Percentiles rank a stretch among this genome's conserved stretches.
Conservation (phyloP, 2,797 vertebrate species). For the Schizopygopsis malacanthus region DNA sequence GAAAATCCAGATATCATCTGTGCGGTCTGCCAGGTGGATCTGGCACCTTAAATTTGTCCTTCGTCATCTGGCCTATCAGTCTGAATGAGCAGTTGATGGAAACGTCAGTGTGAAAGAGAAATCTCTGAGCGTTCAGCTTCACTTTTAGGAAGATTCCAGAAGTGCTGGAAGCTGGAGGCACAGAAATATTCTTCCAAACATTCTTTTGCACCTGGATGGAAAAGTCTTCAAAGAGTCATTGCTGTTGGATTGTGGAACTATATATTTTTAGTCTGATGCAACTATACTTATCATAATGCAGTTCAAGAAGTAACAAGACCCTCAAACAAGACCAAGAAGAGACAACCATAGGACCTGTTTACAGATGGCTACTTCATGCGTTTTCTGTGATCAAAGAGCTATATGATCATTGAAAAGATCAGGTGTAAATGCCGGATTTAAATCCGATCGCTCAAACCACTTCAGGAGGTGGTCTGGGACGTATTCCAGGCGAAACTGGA, state of each 20-base stretch:
- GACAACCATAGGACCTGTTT: neutral
- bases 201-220: conserved; percentile 6
- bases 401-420: neutral
- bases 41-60: conserved; percentile 22
- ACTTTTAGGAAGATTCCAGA: conserved; percentile 44
- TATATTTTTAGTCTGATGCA: neutral
- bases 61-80: neutral
- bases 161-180: conserved; percentile 37
- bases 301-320: neutral
- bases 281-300: neutral
- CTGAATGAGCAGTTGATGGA: neutral
- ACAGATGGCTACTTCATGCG: neutral
- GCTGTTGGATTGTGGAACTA: neutral
- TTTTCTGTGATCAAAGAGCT: neutral
- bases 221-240: conserved; percentile 9
- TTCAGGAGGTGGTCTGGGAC: neutral
- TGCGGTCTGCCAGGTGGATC: neutral
- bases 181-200: conserved; percentile 41
- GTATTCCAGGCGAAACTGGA: neutral
- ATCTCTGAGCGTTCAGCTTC: conserved; percentile 11
- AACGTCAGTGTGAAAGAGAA: conserved; percentile 9
- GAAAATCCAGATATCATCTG: conserved; percentile 8
- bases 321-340: neutral
- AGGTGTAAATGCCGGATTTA: neutral
- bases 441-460: neutral